These are phyloP conservation scores for Amphipoea lucens DNA, from an alignment of 2,888 invertebrate genomes.

Conservation along the genomic window DNA sequence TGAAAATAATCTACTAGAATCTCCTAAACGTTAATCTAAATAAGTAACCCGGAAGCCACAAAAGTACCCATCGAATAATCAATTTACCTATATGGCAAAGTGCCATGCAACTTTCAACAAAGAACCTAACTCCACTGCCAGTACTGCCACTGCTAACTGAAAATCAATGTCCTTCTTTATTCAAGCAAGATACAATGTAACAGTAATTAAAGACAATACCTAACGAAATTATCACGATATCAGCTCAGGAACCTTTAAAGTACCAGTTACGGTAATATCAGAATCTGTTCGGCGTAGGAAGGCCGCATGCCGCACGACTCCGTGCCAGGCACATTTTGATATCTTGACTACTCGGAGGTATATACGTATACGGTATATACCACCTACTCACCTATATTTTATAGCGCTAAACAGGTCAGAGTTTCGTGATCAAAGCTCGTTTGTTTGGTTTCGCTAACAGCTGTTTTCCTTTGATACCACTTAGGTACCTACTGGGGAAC, in stretches of 20 bases:
- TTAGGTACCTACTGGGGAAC: slow-evolving; percentile 50
- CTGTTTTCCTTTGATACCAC: slow-evolving; percentile 69
- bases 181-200: slow-evolving; percentile 45
- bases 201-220: slow-evolving; percentile 62
- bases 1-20: slow-evolving; percentile 1
- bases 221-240: slow-evolving; percentile 54
- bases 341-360: slow-evolving; percentile 46
- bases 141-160: slow-evolving; percentile 45
- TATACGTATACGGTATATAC: slow-evolving; percentile 58
- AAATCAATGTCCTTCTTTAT: slow-evolving; percentile 57
- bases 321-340: slow-evolving; percentile 71
- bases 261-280: slow-evolving; percentile 62
- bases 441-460: slow-evolving; percentile 73
- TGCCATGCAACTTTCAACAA: slow-evolving; percentile 61
- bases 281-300: slow-evolving; percentile 43
- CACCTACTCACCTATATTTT: slow-evolving; percentile 76
- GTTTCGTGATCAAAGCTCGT: slow-evolving; percentile 79
- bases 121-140: slow-evolving; percentile 18
- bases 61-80: slow-evolving; percentile 30
- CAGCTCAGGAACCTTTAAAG: slow-evolving; percentile 54
- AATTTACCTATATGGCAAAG: slow-evolving; percentile 57
- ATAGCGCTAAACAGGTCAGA: slow-evolving; percentile 73
- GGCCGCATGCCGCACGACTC: slow-evolving; percentile 54
- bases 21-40: slow-evolving; percentile 14
- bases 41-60: slow-evolving; percentile 22